These are phyloP conservation scores for Lagria hirta DNA, from an alignment of 2,888 invertebrate species.

Conservation along the genomic window DNA sequence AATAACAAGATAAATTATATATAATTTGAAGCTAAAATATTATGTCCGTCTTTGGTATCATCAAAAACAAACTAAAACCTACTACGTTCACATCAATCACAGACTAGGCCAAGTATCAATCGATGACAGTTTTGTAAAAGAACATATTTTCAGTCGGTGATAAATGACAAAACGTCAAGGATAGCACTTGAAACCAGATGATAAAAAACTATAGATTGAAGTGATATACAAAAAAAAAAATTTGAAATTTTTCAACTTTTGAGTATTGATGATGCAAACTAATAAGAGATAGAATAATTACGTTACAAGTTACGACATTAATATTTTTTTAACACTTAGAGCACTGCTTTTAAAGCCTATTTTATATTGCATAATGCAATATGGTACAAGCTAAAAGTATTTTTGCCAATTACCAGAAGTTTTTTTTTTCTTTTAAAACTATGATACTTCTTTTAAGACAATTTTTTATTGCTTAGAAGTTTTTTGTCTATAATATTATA, in stretches of 20 bases:
- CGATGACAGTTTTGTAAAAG: neutral
- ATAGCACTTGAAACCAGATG: neutral
- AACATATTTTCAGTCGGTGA: constrained; percentile 6
- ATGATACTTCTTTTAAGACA: too few species aligned
- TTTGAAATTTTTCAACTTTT: too few species aligned
- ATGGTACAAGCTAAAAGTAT: constrained; percentile 12
- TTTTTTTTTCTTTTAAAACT: too few species aligned
- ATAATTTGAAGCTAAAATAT: constrained; percentile 16
- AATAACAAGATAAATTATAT: constrained; percentile 15
- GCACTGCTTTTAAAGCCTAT: constrained; percentile 14
- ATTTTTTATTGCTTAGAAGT: constrained; percentile 33
- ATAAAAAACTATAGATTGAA: constrained; percentile 6
- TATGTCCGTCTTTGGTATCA: constrained; percentile 24
- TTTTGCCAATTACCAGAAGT: constrained; percentile 10
- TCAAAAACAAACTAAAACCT: constrained; percentile 3
- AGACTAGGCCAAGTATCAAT: constrained; percentile 13
- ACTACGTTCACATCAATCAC: constrained; percentile 19
- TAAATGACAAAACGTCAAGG: too few species aligned
- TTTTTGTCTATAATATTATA: constrained; percentile 19
- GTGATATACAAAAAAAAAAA: constrained; percentile 9
- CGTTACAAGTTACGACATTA: too few species aligned
- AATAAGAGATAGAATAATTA: too few species aligned
- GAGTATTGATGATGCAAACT: constrained; percentile 11
- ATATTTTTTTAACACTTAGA: too few species aligned
- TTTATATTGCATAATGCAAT: constrained; percentile 14